Percentiles rank a stretch among this genome's conserved stretches.
Evolutionary conservation across 2,797 vertebrate species (phyloP).

Genomic region (Smutsia gigantea): DNA sequence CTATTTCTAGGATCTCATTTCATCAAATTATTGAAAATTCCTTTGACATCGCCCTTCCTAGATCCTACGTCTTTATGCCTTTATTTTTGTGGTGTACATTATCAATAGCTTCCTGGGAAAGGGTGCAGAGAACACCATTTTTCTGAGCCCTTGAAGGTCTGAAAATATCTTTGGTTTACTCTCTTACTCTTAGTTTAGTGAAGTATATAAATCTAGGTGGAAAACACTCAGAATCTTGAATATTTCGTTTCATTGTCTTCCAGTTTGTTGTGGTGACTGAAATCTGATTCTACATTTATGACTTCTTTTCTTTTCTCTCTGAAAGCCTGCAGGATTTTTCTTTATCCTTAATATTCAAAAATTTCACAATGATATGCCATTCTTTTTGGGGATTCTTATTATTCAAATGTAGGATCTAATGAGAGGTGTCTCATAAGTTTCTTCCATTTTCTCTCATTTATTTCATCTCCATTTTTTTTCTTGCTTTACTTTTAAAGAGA

Average conservation of each 20-base stretch:
- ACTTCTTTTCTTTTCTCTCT: neutral
- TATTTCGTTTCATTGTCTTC: neutral
- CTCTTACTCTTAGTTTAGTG: neutral
- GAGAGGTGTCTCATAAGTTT: neutral
- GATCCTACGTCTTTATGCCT: neutral
- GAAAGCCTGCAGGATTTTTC: neutral
- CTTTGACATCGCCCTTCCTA: neutral
- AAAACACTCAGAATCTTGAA: neutral
- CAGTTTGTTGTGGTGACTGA: neutral
- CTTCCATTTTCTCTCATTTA: neutral
- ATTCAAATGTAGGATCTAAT: neutral
- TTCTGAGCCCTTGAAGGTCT: neutral
- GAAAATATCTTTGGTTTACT: neutral
- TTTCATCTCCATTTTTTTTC: neutral
- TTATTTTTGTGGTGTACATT: neutral
- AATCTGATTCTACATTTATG: neutral
- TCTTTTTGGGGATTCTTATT: neutral
- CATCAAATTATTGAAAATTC: neutral
- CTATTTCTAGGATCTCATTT: neutral
- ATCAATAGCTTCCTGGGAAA: neutral
- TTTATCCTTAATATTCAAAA: neutral
- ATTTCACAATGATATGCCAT: neutral
- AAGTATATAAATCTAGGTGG: neutral
- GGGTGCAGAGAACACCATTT: neutral
- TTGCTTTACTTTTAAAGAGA: neutral